Conservation (phyloP, 2,888 invertebrate species). For the Drosophila nr. perissopoda region DNA sequence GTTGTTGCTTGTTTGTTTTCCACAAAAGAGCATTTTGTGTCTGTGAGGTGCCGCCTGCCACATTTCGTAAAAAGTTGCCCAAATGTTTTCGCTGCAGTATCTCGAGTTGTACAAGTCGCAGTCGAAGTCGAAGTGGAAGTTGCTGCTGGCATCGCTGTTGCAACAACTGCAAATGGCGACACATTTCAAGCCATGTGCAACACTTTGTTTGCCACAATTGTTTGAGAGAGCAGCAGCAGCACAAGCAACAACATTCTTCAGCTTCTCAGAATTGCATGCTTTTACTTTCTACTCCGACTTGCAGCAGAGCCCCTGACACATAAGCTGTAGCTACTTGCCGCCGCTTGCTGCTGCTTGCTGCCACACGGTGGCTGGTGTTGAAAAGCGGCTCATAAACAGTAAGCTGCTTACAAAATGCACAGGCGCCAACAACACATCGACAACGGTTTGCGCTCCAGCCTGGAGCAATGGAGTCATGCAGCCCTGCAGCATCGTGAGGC, state of each 20-base stretch:
- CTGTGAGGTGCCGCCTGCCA: conserved; percentile 67
- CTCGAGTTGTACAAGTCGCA: conserved; percentile 45
- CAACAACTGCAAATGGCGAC: conserved; percentile 66
- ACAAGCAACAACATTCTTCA: conserved; percentile 24
- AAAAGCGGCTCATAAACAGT: conserved; percentile 77
- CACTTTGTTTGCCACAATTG: conserved; percentile 57
- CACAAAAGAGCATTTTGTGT: conserved; percentile 75
- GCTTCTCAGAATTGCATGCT: conserved; percentile 21
- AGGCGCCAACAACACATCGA: conserved; percentile 51
- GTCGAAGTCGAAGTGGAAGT: conserved; percentile 6
- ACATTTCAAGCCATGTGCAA: conserved; percentile 71
- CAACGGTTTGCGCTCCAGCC: conserved; percentile 35
- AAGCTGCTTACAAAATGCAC: conserved; percentile 74
- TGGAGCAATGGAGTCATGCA: neutral
- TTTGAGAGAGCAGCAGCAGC: conserved; percentile 38
- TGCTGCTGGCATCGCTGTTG: conserved; percentile 23
- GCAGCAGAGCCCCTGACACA: conserved; percentile 19
- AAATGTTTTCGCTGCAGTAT: conserved; percentile 56
- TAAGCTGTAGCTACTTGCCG: conserved; percentile 26
- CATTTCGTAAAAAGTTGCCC: conserved; percentile 61
- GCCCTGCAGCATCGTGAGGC: conserved; percentile 35
- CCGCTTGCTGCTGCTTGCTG: conserved; percentile 12
- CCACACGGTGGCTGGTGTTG: conserved; percentile 45
- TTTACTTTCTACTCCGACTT: conserved; percentile 34
- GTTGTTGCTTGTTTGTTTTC: conserved; percentile 51